phyloP scores from a whole-genome alignment of 2,113 vertebrate genomes.

The Rissa tridactyla region DNA sequence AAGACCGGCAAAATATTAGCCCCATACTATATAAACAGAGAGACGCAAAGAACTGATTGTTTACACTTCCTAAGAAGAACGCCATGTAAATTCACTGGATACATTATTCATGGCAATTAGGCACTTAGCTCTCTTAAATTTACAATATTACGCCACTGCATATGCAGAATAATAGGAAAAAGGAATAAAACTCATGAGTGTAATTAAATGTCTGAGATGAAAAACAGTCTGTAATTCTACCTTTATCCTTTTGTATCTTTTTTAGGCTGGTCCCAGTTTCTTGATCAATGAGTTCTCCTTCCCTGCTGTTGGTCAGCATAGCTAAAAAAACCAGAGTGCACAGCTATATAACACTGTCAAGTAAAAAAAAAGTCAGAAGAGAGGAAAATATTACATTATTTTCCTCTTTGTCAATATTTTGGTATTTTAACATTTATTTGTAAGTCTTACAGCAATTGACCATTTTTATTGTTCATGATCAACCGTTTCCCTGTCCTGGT shows the following conservation, averaged over 20 bases:
- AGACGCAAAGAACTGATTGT: neutral
- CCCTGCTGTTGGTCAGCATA: constrained; percentile 76
- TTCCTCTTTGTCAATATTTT: neutral
- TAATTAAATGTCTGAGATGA: neutral
- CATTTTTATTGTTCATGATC: neutral
- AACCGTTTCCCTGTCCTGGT: neutral
- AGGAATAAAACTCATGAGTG: neutral
- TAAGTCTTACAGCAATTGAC: neutral
- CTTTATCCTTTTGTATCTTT: constrained; percentile 89
- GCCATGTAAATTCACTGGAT: neutral
- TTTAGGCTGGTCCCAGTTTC: constrained; percentile 82
- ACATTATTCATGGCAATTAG: constrained; percentile 42
- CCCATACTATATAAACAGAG: neutral
- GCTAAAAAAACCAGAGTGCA: constrained; percentile 54
- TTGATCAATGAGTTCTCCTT: constrained; percentile 78
- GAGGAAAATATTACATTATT: neutral
- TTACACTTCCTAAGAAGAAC: neutral
- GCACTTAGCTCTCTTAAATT: constrained; percentile 8
- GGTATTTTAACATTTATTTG: neutral
- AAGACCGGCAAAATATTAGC: neutral
- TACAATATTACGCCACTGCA: neutral
- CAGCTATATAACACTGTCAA: neutral
- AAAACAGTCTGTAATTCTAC: constrained; percentile 64
- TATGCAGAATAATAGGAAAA: neutral
- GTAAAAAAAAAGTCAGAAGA: neutral